Conservation (phyloP, 2,797 vertebrate species). For the Cheirogaleus major region DNA sequence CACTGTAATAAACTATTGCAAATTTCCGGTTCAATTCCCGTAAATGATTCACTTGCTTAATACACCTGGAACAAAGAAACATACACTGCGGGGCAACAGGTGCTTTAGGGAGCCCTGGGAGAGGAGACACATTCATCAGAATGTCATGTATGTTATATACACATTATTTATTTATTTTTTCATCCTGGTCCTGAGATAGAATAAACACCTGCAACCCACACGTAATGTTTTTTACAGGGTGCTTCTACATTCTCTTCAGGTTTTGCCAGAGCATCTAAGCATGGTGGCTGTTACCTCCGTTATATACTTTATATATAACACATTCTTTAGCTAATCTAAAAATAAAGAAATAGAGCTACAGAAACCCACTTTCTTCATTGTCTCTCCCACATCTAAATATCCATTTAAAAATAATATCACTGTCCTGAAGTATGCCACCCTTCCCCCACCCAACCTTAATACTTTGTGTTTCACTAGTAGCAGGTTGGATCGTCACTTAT, state of each 20-base stretch:
- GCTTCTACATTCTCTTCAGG: background rate
- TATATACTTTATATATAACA: background rate
- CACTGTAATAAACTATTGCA: background rate
- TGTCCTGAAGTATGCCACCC: background rate
- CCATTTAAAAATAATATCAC: background rate
- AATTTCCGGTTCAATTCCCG: background rate
- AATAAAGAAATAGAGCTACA: background rate
- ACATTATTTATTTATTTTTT: constrained; percentile 40
- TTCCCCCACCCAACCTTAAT: background rate
- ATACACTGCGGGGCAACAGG: constrained; percentile 70
- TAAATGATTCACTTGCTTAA: constrained; percentile 1
- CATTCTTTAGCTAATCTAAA: constrained; percentile 20
- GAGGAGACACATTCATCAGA: constrained; percentile 56
- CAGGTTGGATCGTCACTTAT: background rate
- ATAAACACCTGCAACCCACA: constrained; percentile 52
- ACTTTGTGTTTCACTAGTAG: background rate
- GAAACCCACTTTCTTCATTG: background rate
- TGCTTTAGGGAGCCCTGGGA: constrained; percentile 68
- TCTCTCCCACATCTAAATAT: background rate
- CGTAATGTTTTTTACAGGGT: constrained; percentile 26
- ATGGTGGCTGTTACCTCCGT: background rate
- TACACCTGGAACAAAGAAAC: constrained; percentile 25
- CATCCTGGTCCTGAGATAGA: constrained; percentile 43
- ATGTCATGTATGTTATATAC: constrained; percentile 63
- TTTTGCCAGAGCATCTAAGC: background rate